These are phyloP conservation scores for Amphipoea oculea DNA, from an alignment of 2,888 invertebrate species.

Conservation along the genomic window DNA sequence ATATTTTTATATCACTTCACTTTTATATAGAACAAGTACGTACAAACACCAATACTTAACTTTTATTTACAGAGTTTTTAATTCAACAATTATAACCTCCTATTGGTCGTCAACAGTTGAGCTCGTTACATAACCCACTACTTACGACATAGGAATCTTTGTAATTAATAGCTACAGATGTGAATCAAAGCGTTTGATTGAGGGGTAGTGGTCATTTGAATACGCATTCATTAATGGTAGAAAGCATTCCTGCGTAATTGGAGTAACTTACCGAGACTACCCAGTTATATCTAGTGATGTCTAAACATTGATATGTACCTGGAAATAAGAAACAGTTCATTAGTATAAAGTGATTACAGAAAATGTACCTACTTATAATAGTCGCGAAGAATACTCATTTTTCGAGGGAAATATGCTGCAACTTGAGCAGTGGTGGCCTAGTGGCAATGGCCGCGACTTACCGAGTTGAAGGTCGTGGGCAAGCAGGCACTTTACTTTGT, in stretches of 20 bases:
- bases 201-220: conserved; percentile 45
- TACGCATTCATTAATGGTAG: conserved; percentile 55
- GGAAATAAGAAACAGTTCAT: conserved; percentile 50
- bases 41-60: neutral
- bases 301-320: conserved; percentile 54
- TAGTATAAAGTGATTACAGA: conserved; percentile 9
- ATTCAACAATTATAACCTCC: conserved; percentile 8
- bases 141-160: conserved; percentile 35
- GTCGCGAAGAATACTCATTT: no score
- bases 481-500: no score
- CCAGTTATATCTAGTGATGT: neutral
- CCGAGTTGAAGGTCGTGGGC: no score
- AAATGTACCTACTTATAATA: neutral
- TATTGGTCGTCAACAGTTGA: conserved; percentile 36
- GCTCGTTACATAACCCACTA: conserved; percentile 43
- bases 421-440: neutral
- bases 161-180: conserved; percentile 45
- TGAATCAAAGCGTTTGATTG: conserved; percentile 50
- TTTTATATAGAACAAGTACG: conserved; percentile 15
- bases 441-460: neutral
- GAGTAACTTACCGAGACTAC: conserved; percentile 51
- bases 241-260: conserved; percentile 41
- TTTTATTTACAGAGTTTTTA: conserved; percentile 9
- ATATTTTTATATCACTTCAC: conserved; percentile 29
- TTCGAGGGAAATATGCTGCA: neutral